A percentile compares a stretch with the other conserved stretches of the same genome.
Conservation (phyloP, 2,888 invertebrate genomes). For the Arrhopalites spinosus region DNA sequence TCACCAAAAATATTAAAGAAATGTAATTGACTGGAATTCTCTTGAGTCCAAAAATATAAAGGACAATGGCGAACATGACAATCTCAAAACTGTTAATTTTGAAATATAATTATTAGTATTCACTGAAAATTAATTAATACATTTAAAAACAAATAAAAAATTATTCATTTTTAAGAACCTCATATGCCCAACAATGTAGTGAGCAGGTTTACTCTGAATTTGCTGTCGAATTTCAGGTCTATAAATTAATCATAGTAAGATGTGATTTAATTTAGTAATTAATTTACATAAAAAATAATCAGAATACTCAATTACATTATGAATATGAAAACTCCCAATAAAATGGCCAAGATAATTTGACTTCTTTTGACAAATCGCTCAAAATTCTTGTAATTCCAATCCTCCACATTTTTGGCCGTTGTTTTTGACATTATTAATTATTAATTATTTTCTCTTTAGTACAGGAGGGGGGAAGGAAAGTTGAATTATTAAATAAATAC, state of each 20-base stretch:
- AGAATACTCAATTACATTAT: conserved; percentile 8
- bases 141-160: neutral
- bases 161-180: neutral
- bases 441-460: no score
- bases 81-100: conserved; percentile 22
- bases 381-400: neutral
- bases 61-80: conserved; percentile 13
- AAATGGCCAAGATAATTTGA: conserved; percentile 11
- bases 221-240: neutral
- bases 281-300: neutral
- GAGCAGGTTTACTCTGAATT: neutral
- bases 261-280: no score
- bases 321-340: neutral
- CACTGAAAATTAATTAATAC: neutral
- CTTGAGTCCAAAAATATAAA: conserved; percentile 30
- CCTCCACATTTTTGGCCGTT: no score
- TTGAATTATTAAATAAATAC: no score
- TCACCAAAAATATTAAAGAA: conserved; percentile 37
- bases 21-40: conserved; percentile 38
- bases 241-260: neutral
- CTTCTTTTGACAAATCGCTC: conserved; percentile 4
- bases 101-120: neutral
- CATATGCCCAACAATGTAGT: no score
- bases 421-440: no score
- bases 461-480: no score